Evolutionary conservation across 2,797 vertebrate species (phyloP), one percentile per base, ranked within the genome.

Genomic region (Loriculus beryllinus): DNA sequence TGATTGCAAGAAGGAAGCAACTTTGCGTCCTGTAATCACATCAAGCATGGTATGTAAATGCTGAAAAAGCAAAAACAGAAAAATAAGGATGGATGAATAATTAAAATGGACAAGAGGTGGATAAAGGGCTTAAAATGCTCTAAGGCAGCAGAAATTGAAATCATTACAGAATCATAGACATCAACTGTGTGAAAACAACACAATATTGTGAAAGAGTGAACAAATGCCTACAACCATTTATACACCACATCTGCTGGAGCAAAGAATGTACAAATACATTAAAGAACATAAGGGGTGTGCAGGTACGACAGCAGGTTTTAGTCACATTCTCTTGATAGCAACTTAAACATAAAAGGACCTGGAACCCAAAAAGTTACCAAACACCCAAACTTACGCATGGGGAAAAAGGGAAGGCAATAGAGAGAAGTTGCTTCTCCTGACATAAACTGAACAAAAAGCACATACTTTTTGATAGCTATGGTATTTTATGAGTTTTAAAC

Each of bases 11-110:
- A 13, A 90, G 43, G 35, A 83, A 83, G 35, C 29, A 63, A 76
- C 19, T 48, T 21, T 21, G 19, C n/a, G 59, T 62, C 35, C 29
- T 62, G 12, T 35, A 57, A 74, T 49, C 79, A 71, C 42, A 78
- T 68, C 19, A 54, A 78, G 78, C 35, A 65, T 1, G 14, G 9
- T 25, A 40, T 17, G 33, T 7, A 43, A 94, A 81, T 13, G 31
- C 62, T 59, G 15, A 88, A 77, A 64, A 54, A 85, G 13, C 60
- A 93, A 74, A 70, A 17, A 5, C 29, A 69, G 65, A 72, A 64
- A 90, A 80, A 54, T 63, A 67, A 92, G 90, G 81, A 83, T 60
- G 28, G 33, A 6, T 70, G 47, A 82, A 82, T 69, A 76, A 92
- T 43, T 48, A 57, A 59, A 70, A 90, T 22, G 16, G 42, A 67